Conservation (phyloP, 2,113 vertebrate genomes). For the Ceuthmochares aereus region DNA sequence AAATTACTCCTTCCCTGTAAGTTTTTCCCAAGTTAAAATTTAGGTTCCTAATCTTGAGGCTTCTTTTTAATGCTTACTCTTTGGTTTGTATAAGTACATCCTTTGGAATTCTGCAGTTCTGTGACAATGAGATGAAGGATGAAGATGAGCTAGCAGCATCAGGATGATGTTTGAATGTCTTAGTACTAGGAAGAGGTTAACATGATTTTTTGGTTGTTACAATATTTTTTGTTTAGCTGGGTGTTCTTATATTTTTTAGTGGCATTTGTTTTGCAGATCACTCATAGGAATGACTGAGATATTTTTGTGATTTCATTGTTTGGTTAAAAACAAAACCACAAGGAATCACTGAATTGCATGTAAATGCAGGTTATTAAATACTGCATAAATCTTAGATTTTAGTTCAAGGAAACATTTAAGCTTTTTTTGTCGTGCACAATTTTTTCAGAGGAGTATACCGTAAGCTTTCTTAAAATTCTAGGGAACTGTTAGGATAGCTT, state of each 20-base stretch:
- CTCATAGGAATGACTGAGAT: not conserved
- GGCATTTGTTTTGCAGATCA: not conserved
- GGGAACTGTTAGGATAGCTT: not conserved
- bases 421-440: rapidly evolving
- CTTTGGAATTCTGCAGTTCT: not conserved
- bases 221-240: not conserved
- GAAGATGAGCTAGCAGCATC: not conserved
- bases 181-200: not conserved
- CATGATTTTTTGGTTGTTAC: not conserved
- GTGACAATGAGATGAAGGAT: not conserved
- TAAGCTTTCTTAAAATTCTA: not conserved
- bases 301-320: not conserved
- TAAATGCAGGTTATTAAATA: not conserved
- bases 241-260: not conserved
- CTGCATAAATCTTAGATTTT: not conserved
- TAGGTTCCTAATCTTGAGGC: not conserved
- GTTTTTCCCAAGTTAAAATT: not conserved
- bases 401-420: not conserved
- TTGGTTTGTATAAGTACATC: not conserved
- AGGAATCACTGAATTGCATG: not conserved
- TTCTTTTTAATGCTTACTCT: not conserved
- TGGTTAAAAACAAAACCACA: not conserved
- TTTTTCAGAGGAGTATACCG: not conserved
- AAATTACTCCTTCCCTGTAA: not conserved
- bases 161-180: not conserved